Evolutionary conservation across 1,140 invertebrate genomes (phyloP).

Genomic region (Centruroides vittatus): DNA sequence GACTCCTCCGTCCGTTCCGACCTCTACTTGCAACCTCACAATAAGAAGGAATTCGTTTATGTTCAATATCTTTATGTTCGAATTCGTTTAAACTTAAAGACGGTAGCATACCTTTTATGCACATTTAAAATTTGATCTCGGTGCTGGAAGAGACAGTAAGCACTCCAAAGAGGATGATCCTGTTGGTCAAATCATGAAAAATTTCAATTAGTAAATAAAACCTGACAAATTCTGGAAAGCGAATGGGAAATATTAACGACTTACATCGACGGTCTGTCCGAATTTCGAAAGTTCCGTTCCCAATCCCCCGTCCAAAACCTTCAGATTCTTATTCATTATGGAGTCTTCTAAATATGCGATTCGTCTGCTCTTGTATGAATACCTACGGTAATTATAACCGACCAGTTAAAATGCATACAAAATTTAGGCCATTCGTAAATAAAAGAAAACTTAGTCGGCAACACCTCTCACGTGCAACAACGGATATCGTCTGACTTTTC

Average conservation of each 20-base stretch:
- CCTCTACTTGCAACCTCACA: constrained; percentile 15
- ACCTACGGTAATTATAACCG: too few relatives aligned
- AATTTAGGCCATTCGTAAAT: too few relatives aligned
- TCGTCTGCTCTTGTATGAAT: too few relatives aligned
- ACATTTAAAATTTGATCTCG: constrained; percentile 48
- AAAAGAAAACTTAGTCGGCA: too few relatives aligned
- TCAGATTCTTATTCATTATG: too few relatives aligned
- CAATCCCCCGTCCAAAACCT: constrained; percentile 59
- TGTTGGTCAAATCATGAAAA: constrained; percentile 39
- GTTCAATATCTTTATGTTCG: neutral
- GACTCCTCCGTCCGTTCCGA: too few relatives aligned
- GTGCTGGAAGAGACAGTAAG: constrained; percentile 55
- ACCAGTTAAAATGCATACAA: too few relatives aligned
- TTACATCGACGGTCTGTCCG: constrained; percentile 25
- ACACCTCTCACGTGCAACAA: too few relatives aligned
- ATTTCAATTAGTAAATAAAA: neutral
- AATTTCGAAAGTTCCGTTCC: constrained; percentile 54
- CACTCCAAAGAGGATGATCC: constrained; percentile 57
- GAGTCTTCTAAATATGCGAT: too few relatives aligned
- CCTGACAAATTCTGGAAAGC: neutral
- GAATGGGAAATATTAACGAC: neutral
- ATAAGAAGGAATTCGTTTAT: neutral
- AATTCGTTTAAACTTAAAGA: neutral
- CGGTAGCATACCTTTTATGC: constrained; percentile 46
- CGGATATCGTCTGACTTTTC: too few relatives aligned